Conservation (phyloP, 1,140 invertebrate species). For the Tetramorium alpestre region DNA sequence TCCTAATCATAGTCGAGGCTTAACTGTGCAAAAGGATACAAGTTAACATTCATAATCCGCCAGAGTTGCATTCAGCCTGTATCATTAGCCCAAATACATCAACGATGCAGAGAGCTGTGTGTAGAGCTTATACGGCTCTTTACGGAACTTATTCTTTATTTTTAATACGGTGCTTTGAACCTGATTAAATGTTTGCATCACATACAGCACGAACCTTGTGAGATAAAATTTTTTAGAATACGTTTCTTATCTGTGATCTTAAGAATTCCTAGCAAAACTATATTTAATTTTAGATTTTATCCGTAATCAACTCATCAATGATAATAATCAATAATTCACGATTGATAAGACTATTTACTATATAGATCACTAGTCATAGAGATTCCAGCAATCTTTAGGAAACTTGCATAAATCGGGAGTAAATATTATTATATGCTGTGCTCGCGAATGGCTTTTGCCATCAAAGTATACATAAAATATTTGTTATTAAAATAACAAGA, state of each 20-base stretch:
- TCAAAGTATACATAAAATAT: background rate
- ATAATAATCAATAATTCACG: too few species aligned
- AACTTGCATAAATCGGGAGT: background rate
- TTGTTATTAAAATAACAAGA: background rate
- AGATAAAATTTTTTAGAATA: conserved; percentile 12
- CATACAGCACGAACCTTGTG: background rate
- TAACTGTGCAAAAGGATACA: conserved; percentile 41
- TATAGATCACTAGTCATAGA: too few species aligned
- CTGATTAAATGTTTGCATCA: conserved; percentile 30
- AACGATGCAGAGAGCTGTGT: conserved; percentile 5
- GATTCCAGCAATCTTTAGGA: background rate
- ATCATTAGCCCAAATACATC: conserved; percentile 46
- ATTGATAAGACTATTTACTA: too few species aligned
- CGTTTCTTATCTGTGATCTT: background rate
- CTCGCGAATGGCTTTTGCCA: background rate
- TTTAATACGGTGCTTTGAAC: background rate
- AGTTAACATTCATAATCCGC: conserved; percentile 52
- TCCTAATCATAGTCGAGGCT: conserved; percentile 39
- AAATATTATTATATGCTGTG: background rate
- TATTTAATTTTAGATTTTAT: background rate
- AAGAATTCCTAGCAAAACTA: background rate
- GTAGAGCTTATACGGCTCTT: background rate
- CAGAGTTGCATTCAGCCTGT: conserved; percentile 33
- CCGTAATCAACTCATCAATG: too few species aligned
- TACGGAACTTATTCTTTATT: conserved; percentile 30